phyloP scores from a whole-genome alignment of 2,888 invertebrate species.

The Stegana nigrithorax region DNA sequence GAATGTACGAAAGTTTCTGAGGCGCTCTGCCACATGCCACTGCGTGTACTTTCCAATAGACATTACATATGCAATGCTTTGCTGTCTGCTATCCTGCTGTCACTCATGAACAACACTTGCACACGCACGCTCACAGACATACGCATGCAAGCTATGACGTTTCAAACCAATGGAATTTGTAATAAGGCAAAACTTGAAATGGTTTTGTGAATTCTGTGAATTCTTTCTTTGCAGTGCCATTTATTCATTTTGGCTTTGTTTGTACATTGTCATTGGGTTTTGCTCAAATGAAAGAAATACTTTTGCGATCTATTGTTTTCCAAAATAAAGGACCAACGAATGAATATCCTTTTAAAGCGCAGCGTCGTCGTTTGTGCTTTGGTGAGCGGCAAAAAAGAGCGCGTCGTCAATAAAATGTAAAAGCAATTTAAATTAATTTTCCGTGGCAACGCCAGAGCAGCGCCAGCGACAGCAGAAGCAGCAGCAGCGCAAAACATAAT shows the following conservation, averaged over 20 bases:
- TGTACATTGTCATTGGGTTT: neutral
- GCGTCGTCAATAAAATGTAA: neutral
- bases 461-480: neutral
- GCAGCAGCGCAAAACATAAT: slow-evolving; percentile 4
- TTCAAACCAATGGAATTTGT: slow-evolving; percentile 3
- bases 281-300: slow-evolving; percentile 4
- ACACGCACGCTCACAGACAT: too few species aligned
- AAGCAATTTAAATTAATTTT: slow-evolving; percentile 18
- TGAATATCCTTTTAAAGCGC: neutral
- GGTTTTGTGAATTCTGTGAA: neutral
- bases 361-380: too few species aligned
- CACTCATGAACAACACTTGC: neutral
- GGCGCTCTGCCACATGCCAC: too few species aligned
- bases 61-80: too few species aligned
- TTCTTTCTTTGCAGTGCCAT: neutral
- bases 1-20: neutral
- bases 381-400: neutral
- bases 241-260: neutral
- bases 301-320: slow-evolving; percentile 4
- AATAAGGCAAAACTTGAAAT: neutral
- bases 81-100: too few species aligned
- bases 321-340: neutral
- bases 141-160: neutral
- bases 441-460: slow-evolving; percentile 7
- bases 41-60: too few species aligned